Percentiles rank a stretch among this genome's conserved stretches.
These are phyloP conservation scores for Willisornis vidua DNA, from an alignment of 2,113 vertebrate species.

Conservation along the genomic window DNA sequence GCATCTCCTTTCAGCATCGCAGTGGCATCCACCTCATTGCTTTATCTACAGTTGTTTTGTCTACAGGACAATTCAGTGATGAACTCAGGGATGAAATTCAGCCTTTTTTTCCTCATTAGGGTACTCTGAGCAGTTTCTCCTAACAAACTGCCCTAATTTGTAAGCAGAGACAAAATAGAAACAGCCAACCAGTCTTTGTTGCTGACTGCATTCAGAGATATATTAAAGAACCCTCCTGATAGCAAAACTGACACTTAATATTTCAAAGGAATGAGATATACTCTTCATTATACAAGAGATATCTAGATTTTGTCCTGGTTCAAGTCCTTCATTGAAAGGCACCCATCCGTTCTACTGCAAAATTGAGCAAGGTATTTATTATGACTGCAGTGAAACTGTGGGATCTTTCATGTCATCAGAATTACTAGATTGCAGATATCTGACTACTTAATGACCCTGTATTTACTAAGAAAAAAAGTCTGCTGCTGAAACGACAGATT, in stretches of 20 bases:
- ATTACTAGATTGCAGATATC: background rate
- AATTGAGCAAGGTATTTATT: background rate
- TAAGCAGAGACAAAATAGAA: background rate
- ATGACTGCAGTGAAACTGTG: background rate
- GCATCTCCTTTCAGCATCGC: rapidly evolving
- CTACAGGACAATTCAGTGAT: background rate
- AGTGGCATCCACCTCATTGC: background rate
- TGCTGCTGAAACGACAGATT: background rate
- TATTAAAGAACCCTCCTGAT: background rate
- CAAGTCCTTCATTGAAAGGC: background rate
- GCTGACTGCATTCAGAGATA: background rate
- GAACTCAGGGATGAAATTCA: background rate
- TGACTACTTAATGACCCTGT: slow-evolving; percentile 16
- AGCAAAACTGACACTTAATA: background rate
- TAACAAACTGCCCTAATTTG: background rate
- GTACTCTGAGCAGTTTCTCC: background rate
- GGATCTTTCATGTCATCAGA: background rate
- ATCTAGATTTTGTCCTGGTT: background rate
- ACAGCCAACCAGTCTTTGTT: background rate
- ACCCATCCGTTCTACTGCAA: background rate
- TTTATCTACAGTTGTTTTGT: background rate
- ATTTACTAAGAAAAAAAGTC: background rate
- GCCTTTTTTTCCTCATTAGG: background rate
- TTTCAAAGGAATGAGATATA: background rate
- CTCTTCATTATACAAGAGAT: background rate